Evolutionary conservation across 2,888 invertebrate genomes (phyloP).

Genomic region (Serripes groenlandicus): DNA sequence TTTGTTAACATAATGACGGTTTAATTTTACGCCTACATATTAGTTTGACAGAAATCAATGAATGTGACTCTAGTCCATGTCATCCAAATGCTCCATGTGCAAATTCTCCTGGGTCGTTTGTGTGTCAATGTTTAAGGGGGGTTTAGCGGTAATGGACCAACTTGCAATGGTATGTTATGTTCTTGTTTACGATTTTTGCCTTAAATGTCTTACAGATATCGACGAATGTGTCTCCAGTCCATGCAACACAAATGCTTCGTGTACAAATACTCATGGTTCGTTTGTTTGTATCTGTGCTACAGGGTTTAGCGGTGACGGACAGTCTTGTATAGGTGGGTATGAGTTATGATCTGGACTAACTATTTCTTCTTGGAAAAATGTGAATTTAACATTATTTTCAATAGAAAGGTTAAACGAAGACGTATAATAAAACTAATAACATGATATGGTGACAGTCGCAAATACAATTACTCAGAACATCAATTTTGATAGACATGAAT

Average conservation of each 20-base stretch:
- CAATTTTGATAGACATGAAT: too few species aligned
- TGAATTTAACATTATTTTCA: too few species aligned
- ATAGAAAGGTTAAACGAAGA: too few species aligned
- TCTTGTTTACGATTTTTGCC: background rate
- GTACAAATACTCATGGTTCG: background rate
- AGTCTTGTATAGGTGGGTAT: background rate
- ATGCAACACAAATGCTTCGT: conserved; percentile 4
- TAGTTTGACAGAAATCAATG: conserved; percentile 3
- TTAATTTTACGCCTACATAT: background rate
- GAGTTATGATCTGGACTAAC: too few species aligned
- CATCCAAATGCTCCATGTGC: conserved; percentile 13
- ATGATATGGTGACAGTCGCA: too few species aligned
- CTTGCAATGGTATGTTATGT: background rate
- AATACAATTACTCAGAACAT: too few species aligned
- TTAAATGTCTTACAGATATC: background rate
- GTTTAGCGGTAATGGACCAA: background rate
- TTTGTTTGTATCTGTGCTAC: background rate
- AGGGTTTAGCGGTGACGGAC: conserved; percentile 7
- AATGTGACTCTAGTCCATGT: conserved; percentile 6
- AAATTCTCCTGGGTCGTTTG: background rate
- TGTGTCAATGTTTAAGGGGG: background rate
- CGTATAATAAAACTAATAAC: too few species aligned
- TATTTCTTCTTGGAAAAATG: background rate
- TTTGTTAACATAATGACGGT: too few species aligned
- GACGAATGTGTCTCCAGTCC: background rate